Evolutionary conservation across 2,888 invertebrate genomes (phyloP), one percentile per base, ranked within the genome.

Genomic region (Acrocera orbiculus): DNA sequence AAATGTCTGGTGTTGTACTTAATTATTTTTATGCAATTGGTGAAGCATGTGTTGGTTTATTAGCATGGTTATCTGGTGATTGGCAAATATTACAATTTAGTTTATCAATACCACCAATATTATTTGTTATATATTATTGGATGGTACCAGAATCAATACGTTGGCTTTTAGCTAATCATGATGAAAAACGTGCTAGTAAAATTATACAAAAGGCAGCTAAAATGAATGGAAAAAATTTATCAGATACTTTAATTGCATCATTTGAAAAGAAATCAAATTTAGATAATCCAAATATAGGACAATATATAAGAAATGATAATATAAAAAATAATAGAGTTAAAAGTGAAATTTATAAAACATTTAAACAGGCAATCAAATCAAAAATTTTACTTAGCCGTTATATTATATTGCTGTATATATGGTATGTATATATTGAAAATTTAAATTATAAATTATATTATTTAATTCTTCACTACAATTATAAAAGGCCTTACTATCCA

Each of bases 21-120:
- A 70, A 73, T 47, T 69, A 71, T 46, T 70, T 74, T 47, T 74
- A 73, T 50, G 71, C 73, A 0, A 44, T 70, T 28, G 75, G 75
- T 4, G 74, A 74, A 53, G 70, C 72, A 1, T 41, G 67, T 3
- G 62, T 75, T 5, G 74, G 70, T 1, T 49, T 69, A 4, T 52
- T 67, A 1, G 71, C 71, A 10, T 73, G 69, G 65, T 47, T 65
- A n/a, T 52, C 66, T 2, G 56, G 62, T 39, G 63, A 71, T 45
- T 76, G 75, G 75, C 53, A 66, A n/a, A 45, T 58, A 28, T 44
- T 72, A 17, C 72, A 73, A 43, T 52, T 67, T 30, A 56, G 63
- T 5, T 63, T 72, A 4, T 73, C 74, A 13, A 63, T 66, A 7
- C 75, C 74, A 4, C 67, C 72, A 5, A 49, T 68, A 8, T 40